Evolutionary conservation across 2,888 invertebrate species (phyloP).

Genomic region (Parasteatoda lunata): DNA sequence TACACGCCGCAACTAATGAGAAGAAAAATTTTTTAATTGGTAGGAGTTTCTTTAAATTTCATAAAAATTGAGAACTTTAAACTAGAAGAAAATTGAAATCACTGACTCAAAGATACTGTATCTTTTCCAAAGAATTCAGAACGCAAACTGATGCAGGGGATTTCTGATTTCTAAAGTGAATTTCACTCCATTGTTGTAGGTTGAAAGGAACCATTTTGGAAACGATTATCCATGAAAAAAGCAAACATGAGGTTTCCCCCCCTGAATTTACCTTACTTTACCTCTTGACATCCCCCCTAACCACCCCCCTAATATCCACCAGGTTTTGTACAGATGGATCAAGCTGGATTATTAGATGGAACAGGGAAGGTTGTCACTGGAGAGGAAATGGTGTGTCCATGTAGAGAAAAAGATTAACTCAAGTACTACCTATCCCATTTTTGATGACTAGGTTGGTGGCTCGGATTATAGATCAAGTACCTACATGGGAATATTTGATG

Average conservation of each 20-base stretch:
- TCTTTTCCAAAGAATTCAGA: too few species aligned
- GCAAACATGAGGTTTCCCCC: constrained; percentile 42
- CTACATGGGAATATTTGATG: constrained; percentile 62
- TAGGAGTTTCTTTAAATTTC: too few species aligned
- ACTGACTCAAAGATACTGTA: too few species aligned
- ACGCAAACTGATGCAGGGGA: too few species aligned
- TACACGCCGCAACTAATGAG: too few species aligned
- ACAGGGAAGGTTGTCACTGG: constrained; percentile 16
- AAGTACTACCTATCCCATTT: constrained; percentile 38
- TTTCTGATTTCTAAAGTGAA: constrained; percentile 16
- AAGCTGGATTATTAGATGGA: constrained; percentile 48
- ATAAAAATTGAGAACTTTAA: too few species aligned
- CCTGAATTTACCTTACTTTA: constrained; percentile 36
- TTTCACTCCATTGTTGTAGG: constrained; percentile 9
- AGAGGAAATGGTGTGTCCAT: constrained; percentile 24
- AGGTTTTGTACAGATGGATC: constrained; percentile 26
- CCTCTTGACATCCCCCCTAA: constrained; percentile 51
- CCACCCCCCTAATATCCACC: constrained; percentile 5
- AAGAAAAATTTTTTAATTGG: too few species aligned
- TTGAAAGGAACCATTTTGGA: constrained; percentile 59
- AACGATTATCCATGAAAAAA: constrained; percentile 64
- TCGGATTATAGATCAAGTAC: constrained; percentile 60
- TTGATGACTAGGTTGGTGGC: constrained; percentile 19
- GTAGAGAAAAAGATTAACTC: constrained; percentile 54
- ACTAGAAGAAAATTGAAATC: too few species aligned